Base-by-base conservation (phyloP, 2,797 vertebrate species). In the Schizothorax lantsangensis region DNA sequence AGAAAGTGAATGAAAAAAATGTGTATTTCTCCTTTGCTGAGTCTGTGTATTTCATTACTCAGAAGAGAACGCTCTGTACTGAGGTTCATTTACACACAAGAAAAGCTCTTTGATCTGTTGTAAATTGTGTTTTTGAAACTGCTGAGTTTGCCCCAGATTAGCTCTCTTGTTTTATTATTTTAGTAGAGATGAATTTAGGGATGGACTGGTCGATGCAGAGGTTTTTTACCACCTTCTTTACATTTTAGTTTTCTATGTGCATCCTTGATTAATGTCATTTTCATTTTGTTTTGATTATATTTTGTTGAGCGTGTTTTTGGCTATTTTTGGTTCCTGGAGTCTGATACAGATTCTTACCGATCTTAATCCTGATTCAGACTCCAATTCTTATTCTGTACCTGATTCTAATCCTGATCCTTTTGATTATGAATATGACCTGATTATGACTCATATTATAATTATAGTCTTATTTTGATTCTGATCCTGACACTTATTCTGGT, bases 1-100 rank as follows among this genome's bases (percentile, higher is more conserved):
- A 87, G 77, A 49, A 81, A 57, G 59, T 52, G 45, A 33, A 73
- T 36, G 7, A 52, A 83, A 73, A 73, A 68, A 84, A 49, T 77
- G 75, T 84, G 77, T 84, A 11, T 62, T 87, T 85, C 49, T 75
- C 7, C 33, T 90, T 93, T 93, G 92, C 88, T 82, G 92, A 93
- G 91, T 69, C 64, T 85, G 64, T 78, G 59, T 78, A 66, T 84
- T 84, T 47, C 64, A 30, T 85, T 59, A 40, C 40, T 85, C 49
- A 23, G 75, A 79, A 69, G 77, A 79, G 75, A 71, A 79, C 64
- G 9, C 19, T 72, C 49, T 77, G 73, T 68, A 47, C 40, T 47
- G 81, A 54, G 47, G 77, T 85, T 85, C 84, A 85, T 85, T 85
- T 79, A 23, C 84, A 85, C 38, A 71, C 19, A 19, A 71, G 62